A percentile compares a stretch with the other conserved stretches of the same genome.
Evolutionary conservation across 2,888 invertebrate genomes (phyloP).

Genomic region (Lydus trimaculatus): DNA sequence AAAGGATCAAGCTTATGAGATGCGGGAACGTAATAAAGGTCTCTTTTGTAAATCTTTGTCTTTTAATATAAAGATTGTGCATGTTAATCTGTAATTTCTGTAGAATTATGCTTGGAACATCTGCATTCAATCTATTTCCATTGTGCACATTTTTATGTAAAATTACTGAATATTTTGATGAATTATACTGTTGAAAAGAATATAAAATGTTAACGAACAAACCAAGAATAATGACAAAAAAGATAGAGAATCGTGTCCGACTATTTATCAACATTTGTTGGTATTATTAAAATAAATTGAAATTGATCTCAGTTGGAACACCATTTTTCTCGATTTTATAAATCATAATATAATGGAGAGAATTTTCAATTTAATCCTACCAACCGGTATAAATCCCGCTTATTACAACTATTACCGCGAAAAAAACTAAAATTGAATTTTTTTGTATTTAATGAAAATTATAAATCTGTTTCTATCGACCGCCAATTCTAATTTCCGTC

Average conservation of each 20-base stretch:
- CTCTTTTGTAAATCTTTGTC: conserved; percentile 11
- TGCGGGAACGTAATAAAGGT: conserved; percentile 41
- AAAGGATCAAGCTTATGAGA: conserved; percentile 34
- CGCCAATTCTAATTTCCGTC: conserved; percentile 21
- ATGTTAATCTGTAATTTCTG: conserved; percentile 22
- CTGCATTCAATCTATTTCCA: too few species aligned
- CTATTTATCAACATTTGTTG: not conserved
- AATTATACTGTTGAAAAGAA: too few species aligned
- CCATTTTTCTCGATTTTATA: not conserved
- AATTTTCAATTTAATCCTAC: too few species aligned
- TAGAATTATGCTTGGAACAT: too few species aligned
- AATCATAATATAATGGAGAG: not conserved
- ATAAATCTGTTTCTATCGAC: conserved; percentile 6
- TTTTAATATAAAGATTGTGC: conserved; percentile 16
- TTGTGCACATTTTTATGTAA: too few species aligned
- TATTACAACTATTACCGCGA: not conserved
- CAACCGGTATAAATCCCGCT: too few species aligned
- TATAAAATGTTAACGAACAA: not conserved
- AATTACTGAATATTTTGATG: too few species aligned
- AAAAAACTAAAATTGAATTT: conserved; percentile 3
- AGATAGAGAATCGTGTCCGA: not conserved
- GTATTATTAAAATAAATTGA: not conserved
- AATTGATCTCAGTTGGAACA: not conserved
- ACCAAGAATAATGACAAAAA: not conserved
- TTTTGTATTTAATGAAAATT: conserved; percentile 21